Evolutionary conservation across 2,888 invertebrate genomes (phyloP).

Genomic region (Nephrotoma guestfalica): DNA sequence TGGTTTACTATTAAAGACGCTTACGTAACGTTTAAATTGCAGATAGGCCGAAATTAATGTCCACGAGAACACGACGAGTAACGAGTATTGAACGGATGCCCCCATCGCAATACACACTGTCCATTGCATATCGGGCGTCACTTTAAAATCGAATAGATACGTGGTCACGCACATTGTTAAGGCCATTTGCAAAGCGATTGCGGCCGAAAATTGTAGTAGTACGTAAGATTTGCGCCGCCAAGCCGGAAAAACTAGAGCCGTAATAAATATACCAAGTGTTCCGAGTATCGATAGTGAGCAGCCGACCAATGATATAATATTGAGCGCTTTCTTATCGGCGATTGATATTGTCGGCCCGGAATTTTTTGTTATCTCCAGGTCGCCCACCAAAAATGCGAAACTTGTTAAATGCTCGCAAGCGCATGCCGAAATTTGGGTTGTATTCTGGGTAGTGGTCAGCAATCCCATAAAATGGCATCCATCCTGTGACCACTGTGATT

Average conservation of each 20-base stretch:
- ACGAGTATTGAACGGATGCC: conserved; percentile 47
- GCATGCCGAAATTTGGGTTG: conserved; percentile 30
- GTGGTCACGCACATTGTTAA: conserved; percentile 26
- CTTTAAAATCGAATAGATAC: conserved; percentile 20
- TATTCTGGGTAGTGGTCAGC: conserved; percentile 17
- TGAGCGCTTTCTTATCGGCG: conserved; percentile 34
- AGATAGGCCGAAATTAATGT: conserved; percentile 54
- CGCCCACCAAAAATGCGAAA: conserved; percentile 39
- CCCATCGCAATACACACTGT: conserved; percentile 42
- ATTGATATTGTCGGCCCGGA: conserved; percentile 20
- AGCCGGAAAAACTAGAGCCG: conserved; percentile 40
- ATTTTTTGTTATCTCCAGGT: conserved; percentile 19
- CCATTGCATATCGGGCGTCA: conserved; percentile 21
- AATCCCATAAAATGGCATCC: conserved; percentile 34
- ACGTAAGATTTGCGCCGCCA: conserved; percentile 49
- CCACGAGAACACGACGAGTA: conserved; percentile 54
- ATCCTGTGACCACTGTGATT: conserved; percentile 35
- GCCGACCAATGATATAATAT: conserved; percentile 42
- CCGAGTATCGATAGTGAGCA: conserved; percentile 43
- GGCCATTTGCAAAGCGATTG: conserved; percentile 43
- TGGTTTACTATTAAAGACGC: conserved; percentile 41
- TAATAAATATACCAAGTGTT: conserved; percentile 40
- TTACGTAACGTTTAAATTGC: conserved; percentile 53
- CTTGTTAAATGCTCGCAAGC: conserved; percentile 44
- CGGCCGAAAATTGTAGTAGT: conserved; percentile 45